Conservation (phyloP, 2,113 vertebrate genomes). For the Fregata magnificens region DNA sequence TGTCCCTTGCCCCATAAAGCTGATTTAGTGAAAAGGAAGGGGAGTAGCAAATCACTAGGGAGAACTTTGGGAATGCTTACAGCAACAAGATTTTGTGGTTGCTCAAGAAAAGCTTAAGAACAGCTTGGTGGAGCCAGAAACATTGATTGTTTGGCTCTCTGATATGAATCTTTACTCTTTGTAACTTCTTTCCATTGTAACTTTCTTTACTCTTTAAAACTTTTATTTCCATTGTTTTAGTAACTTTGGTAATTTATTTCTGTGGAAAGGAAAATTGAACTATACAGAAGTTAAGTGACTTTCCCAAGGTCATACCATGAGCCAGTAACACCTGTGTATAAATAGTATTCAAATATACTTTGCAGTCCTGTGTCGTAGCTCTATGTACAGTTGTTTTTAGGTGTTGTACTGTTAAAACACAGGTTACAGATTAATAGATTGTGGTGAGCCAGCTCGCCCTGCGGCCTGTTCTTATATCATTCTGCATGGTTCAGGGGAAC, state of each 20-base stretch:
- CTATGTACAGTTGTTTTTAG: fast-evolving
- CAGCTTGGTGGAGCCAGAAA: constrained; percentile 25
- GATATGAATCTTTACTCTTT: not conserved
- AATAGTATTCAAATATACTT: not conserved
- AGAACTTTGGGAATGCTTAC: constrained; percentile 6
- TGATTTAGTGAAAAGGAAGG: constrained; percentile 27
- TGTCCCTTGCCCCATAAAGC: constrained; percentile 16
- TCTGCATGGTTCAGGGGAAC: not conserved
- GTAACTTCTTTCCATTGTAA: not conserved
- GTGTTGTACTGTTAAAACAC: not conserved
- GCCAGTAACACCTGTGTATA: not conserved
- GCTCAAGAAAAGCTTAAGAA: constrained; percentile 21
- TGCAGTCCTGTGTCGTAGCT: not conserved
- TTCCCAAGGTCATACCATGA: not conserved
- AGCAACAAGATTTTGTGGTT: constrained; percentile 12
- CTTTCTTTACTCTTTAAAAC: not conserved
- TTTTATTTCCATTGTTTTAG: not conserved
- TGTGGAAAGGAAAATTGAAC: not conserved
- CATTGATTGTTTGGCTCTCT: not conserved
- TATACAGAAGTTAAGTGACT: not conserved
- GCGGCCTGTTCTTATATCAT: not conserved
- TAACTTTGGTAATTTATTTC: not conserved
- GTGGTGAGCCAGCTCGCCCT: not conserved
- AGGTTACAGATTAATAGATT: not conserved
- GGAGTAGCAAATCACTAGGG: constrained; percentile 33